Evolutionary conservation across 2,113 vertebrate species (phyloP), one percentile per base, ranked within the genome.

Genomic region (Amazona guildingii): DNA sequence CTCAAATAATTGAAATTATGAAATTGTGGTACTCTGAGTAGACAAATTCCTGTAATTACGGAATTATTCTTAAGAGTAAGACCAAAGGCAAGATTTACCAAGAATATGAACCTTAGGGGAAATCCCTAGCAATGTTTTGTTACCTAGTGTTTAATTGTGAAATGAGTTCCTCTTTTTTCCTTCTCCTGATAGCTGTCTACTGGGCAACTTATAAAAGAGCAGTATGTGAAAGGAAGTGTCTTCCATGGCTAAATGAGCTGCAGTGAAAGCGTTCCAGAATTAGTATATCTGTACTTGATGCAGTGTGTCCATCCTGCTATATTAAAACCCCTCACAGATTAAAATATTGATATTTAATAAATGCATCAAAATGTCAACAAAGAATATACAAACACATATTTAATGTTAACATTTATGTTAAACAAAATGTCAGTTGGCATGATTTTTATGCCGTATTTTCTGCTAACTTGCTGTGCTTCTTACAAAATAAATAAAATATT

Each of bases 291-390:
- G 1, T 43, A 28, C 23, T 73, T 59, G 17, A 55, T 78, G 51
- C 55, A 81, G 29, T 44, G 74, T 88, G 64, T 83, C 62, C 20
- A 49, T 48, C 17, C 27, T 69, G 18, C 59, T 81, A 4, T 46
- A 51, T 70, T 67, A 80, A 81, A 88, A 62, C 0, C 2, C 17
- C 24, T 74, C 7, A 63, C 25, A 61, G 16, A 79, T 72, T 90
- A 80, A 92, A 94, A 95, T 95, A 75, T 61, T 92, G 55, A 18
- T 86, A 59, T 86, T 95, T 95, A 81, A 67, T 86, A 75, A 81
- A 88, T 51, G n/a, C 29, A 84, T 83, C 49, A 94, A 81, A 92
- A 78, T 77, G 10, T 54, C 68, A 90, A 21, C 33, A 75, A 83
- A 86, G 21, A 74, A 35, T 63, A 48, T 81, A 9, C 9, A 62